Base-by-base conservation (phyloP, 2,797 vertebrate genomes). In the Smutsia gigantea region DNA sequence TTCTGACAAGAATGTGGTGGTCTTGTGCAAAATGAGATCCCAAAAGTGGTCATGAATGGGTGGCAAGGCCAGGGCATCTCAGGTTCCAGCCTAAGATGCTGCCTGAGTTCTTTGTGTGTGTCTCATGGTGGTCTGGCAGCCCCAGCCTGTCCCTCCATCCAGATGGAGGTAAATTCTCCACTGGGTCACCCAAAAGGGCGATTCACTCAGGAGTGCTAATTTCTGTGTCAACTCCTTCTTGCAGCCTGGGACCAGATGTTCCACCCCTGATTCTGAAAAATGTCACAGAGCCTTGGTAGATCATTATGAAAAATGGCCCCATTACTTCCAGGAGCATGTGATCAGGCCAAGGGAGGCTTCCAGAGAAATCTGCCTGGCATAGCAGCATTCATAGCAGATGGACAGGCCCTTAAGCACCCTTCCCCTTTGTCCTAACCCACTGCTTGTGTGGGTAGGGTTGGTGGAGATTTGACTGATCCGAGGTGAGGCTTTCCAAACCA, bases 211-310 rank as follows among this genome's bases (percentile, higher is more conserved):
- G 77, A 71, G 90, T 72, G 81, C 86, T 87, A 64, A 71, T 95
- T 97, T 74, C 78, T 93, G 93, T 51, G 68, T 71, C 31, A 19
- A 21, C 5, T 95, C 71, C 91, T 96, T 59, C 31, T 87, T 77
- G 64, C 37, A 92, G 87, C 74, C 63, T 89, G 31, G 61, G 12
- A 84, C 74, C n/a, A 81, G 88, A 71, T 94, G 51, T 95, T 95
- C 83, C 75, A 53, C 14, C 61, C 29, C 37, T 14, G 63, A 53
- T 63, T 87, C 93, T 94, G 85, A 93, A 97, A 46, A 90, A 81
- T 90, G 88, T 94, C 61, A 66, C 69, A 13, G 66, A 92, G 25
- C 59, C 27, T 90, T 0, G 0, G 46, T 63, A 23, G 85, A 27
- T 96, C 39, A 29, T 93, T 64, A 68, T 74, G 74, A 81, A 97